These are phyloP conservation scores for Pteruthius melanotis DNA, from an alignment of 2,113 vertebrate genomes.

Conservation along the genomic window DNA sequence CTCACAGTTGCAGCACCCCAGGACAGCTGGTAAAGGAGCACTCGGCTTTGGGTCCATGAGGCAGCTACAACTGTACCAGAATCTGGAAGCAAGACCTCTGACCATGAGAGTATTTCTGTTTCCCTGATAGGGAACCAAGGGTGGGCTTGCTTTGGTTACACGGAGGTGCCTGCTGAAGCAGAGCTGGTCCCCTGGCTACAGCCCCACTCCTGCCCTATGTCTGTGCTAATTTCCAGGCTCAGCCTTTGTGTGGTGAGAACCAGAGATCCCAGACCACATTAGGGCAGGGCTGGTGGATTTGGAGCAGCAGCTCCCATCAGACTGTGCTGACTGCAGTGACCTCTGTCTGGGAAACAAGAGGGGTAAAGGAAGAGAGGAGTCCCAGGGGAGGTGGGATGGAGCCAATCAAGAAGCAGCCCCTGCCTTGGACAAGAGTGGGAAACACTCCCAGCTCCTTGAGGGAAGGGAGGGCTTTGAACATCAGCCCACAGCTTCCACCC, in stretches of 20 bases:
- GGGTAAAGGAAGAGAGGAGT: neutral
- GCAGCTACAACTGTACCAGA: fast-evolving
- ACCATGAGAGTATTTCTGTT: neutral
- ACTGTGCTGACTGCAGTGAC: constrained; percentile 49
- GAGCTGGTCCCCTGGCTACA: neutral
- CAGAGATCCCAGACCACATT: neutral
- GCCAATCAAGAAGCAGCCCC: neutral
- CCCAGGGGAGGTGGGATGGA: constrained; percentile 1
- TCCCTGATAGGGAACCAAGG: neutral
- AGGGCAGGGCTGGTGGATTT: neutral
- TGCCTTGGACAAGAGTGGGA: constrained; percentile 5
- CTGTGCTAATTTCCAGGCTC: neutral
- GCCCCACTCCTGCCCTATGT: fast-evolving
- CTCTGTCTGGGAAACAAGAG: constrained; percentile 38
- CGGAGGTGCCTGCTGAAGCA: neutral
- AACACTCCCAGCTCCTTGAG: neutral
- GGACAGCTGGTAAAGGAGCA: neutral
- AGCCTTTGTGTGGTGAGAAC: neutral
- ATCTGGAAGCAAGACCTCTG: neutral
- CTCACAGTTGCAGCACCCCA: neutral
- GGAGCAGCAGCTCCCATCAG: constrained; percentile 21
- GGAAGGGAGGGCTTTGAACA: neutral
- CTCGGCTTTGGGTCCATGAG: neutral
- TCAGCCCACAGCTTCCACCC: neutral
- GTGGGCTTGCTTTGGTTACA: neutral